phyloP scores from a whole-genome alignment of 92 coral and sea anemone species.

The Micromussa lordhowensis region DNA sequence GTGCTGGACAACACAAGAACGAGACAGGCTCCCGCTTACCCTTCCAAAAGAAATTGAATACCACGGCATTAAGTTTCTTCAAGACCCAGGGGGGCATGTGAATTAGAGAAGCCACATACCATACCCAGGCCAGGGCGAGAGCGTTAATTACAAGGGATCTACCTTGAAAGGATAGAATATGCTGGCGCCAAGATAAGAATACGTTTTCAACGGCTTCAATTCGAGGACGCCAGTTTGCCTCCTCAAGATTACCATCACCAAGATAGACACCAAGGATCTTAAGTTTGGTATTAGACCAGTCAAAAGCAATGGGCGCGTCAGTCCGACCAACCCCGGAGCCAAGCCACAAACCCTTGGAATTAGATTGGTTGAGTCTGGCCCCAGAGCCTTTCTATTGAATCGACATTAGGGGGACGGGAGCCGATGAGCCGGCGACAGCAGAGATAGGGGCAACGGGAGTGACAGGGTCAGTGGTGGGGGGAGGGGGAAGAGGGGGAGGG shows the following conservation, averaged over 20 bases:
- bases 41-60: conserved; percentile 36
- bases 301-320: conserved; percentile 30
- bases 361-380: conserved; percentile 29
- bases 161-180: background rate
- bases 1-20: background rate
- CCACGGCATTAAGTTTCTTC: background rate
- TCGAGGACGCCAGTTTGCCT: conserved; percentile 42
- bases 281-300: conserved; percentile 45
- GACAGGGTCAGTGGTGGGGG: too few relatives aligned
- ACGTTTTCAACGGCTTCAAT: background rate
- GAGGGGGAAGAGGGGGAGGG: background rate
- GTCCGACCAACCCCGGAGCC: conserved; percentile 51
- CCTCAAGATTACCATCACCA: conserved; percentile 17
- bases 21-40: conserved; percentile 7
- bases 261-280: conserved; percentile 42
- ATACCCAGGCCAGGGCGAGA: conserved; percentile 32
- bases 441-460: background rate
- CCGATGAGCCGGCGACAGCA: too few relatives aligned
- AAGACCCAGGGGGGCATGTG: conserved; percentile 25
- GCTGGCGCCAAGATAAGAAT: conserved; percentile 37
- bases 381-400: conserved; percentile 62
- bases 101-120: conserved; percentile 35
- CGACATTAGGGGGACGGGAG: too few relatives aligned
- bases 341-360: conserved; percentile 62
- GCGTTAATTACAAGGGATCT: conserved; percentile 12